These are phyloP conservation scores for Notechis scutatus DNA, from an alignment of 2,113 vertebrate species.

Conservation along the genomic window DNA sequence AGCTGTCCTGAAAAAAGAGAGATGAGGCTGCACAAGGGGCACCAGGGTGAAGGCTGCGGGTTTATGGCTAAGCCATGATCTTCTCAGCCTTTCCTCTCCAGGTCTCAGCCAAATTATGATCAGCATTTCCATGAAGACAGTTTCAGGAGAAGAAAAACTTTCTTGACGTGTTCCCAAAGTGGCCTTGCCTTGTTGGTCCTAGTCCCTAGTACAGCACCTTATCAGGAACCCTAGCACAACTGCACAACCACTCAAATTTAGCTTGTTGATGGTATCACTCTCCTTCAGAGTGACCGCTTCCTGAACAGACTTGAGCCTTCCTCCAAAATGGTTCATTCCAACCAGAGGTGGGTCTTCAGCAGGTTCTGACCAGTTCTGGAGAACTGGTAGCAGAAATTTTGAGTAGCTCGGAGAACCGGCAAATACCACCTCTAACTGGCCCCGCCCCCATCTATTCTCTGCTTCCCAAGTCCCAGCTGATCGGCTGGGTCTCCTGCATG, in stretches of 20 bases:
- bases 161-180: neutral
- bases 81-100: neutral
- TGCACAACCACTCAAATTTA: neutral
- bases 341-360: too few relatives aligned
- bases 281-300: neutral
- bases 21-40: neutral
- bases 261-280: neutral
- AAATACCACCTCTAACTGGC: too few relatives aligned
- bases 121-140: neutral
- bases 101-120: neutral
- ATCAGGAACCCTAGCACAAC: too few relatives aligned
- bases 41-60: neutral
- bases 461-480: too few relatives aligned
- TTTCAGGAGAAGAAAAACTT: neutral
- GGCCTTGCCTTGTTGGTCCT: neutral
- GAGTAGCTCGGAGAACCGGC: too few relatives aligned
- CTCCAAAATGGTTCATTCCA: neutral
- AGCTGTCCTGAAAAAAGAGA: neutral
- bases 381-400: too few relatives aligned
- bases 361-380: too few relatives aligned
- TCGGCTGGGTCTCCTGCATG: too few relatives aligned
- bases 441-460: too few relatives aligned
- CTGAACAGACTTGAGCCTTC: neutral
- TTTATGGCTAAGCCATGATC: neutral
- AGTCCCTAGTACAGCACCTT: neutral